Percentiles rank a stretch among this genome's conserved stretches.
Conservation (phyloP, 2,113 vertebrate genomes). For the Capreolus pygargus region DNA sequence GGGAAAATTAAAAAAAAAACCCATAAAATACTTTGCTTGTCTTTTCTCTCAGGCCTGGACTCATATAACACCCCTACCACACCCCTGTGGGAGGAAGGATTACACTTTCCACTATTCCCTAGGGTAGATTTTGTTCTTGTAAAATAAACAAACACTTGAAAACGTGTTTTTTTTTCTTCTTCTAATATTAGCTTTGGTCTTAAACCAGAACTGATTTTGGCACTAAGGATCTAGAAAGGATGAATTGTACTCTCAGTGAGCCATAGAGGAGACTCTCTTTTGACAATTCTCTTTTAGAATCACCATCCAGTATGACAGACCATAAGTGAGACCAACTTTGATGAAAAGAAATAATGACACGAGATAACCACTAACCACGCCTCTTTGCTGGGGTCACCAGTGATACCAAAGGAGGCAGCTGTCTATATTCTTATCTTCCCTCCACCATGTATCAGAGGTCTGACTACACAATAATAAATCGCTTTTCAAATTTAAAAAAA, state of each 20-base stretch:
- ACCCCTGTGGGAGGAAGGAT: constrained; percentile 59
- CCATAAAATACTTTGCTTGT: neutral
- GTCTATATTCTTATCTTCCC: neutral
- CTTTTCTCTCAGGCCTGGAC: constrained; percentile 53
- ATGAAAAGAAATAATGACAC: neutral
- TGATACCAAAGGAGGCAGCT: neutral
- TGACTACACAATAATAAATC: neutral
- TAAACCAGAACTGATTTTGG: constrained; percentile 70
- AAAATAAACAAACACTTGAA: constrained; percentile 74
- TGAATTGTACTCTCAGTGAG: constrained; percentile 8
- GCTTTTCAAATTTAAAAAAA: neutral
- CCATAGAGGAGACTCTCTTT: neutral
- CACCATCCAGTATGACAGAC: neutral
- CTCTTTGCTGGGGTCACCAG: neutral
- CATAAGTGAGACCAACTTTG: neutral
- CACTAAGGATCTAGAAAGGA: constrained; percentile 36
- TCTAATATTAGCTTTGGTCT: constrained; percentile 77
- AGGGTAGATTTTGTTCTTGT: constrained; percentile 72
- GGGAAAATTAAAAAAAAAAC: neutral
- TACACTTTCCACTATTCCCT: constrained; percentile 62
- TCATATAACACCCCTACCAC: constrained; percentile 61
- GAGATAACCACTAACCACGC: neutral
- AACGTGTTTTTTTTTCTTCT: constrained; percentile 41
- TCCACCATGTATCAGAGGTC: neutral
- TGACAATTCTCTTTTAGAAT: constrained; percentile 42